Conservation (phyloP, 2,113 vertebrate genomes). For the Albula goreensis region DNA sequence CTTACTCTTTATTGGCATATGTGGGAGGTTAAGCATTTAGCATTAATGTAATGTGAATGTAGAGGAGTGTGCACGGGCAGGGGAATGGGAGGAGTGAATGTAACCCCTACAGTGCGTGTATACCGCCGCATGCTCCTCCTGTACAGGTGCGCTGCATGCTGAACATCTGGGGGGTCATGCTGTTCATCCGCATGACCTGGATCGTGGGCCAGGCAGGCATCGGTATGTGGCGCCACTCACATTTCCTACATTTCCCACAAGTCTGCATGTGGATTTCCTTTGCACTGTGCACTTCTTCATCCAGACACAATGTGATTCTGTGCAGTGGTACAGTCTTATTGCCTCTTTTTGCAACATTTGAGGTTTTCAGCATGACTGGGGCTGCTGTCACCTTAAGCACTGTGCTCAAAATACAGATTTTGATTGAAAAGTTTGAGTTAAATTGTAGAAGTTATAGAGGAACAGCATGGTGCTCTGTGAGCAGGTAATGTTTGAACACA, state of each 20-base stretch:
- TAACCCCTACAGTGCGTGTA: background rate
- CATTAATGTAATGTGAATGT: background rate
- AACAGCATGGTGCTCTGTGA: too few relatives aligned
- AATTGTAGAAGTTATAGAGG: too few relatives aligned
- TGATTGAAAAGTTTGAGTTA: too few relatives aligned
- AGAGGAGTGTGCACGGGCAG: background rate
- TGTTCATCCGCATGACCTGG: conserved; percentile 95
- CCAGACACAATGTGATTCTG: too few relatives aligned
- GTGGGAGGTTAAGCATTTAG: too few relatives aligned
- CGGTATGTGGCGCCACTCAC: conserved; percentile 66
- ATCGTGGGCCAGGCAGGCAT: conserved; percentile 97
- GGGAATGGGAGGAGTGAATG: too few relatives aligned
- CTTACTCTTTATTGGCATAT: too few relatives aligned
- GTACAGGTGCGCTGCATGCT: conserved; percentile 92
- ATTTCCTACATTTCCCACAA: conserved; percentile 21
- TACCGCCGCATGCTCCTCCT: background rate
- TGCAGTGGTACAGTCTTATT: background rate
- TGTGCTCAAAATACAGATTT: too few relatives aligned
- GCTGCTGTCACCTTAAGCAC: too few relatives aligned
- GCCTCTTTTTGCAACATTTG: background rate
- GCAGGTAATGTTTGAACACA: too few relatives aligned
- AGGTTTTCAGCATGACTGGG: too few relatives aligned
- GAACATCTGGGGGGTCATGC: conserved; percentile 99
- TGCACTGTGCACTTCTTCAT: conserved; percentile 9
- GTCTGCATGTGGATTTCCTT: conserved; percentile 26